These are phyloP conservation scores for Eurosta solidaginis DNA, from an alignment of 1,140 invertebrate species.

Conservation along the genomic window DNA sequence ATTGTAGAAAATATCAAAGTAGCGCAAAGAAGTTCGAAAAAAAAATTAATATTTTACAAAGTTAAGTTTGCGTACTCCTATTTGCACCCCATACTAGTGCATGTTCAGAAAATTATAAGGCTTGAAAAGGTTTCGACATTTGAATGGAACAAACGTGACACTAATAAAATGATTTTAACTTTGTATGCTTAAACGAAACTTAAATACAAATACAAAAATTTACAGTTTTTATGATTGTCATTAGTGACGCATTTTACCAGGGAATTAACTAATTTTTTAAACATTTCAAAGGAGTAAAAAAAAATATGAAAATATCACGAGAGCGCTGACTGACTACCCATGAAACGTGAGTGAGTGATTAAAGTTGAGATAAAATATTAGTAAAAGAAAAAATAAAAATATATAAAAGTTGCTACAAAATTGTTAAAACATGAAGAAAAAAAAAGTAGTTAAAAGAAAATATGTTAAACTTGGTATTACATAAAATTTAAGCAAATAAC, in stretches of 20 bases:
- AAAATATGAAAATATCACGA: neutral
- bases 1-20: no score
- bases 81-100: neutral
- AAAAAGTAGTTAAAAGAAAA: neutral
- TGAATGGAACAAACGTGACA: conserved; percentile 12
- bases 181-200: neutral
- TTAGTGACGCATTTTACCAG: neutral
- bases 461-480: neutral
- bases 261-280: conserved; percentile 11
- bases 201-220: neutral
- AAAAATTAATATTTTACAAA: no score
- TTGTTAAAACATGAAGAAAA: neutral
- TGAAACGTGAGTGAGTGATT: conserved; percentile 9
- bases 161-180: neutral
- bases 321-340: neutral
- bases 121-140: conserved; percentile 16
- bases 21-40: no score
- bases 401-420: neutral
- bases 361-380: neutral
- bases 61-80: neutral
- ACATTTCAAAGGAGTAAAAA: neutral
- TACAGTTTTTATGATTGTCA: neutral
- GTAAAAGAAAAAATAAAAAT: neutral
- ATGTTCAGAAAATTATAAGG: neutral
- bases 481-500: no score